Base-by-base conservation (phyloP, 2,888 invertebrate genomes). In the Magallana nippona region DNA sequence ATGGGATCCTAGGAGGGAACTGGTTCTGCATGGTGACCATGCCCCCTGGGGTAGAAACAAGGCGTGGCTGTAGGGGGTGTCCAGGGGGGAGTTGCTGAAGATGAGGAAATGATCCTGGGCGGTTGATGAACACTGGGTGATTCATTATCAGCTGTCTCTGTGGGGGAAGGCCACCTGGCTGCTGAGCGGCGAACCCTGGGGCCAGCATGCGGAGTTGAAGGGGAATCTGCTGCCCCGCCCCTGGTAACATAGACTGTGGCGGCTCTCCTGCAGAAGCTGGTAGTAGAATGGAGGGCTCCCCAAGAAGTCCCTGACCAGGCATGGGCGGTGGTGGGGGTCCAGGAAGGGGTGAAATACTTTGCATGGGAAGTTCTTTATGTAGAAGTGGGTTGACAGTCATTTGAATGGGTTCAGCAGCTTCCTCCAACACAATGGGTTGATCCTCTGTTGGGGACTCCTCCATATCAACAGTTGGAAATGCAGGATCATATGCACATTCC, bases 71-170 rank as follows among this genome's bases (percentile, higher is more conserved):
- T 15, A 84, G 22, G 58, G 82, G 84, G 55, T 84, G 84, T 1
- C 85, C 85, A 27, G 85, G 60, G 11, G 83, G 85, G 5, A 86
- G 79, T 55, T 81, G 58, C 8, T 80, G 82, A 44, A 86, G 79
- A 78, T 82, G 55, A 60, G 82, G 71, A 55, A 86, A 81, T 55
- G 87, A 87, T 22, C 87, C 89, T 22, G 89, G 91, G 19, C 88
- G 86, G 79, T 89, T 89, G 44, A 91, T 85, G 32, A 91, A 85
- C 82, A 90, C 81, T 10, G 88, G 88, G 62, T 87, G 86, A 83
- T 89, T 91, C 79, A 91, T 87, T 71, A 92, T 83, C 22, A 92
- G 32, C 63, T 86, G 90, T 79, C 88, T 81, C 84, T 90, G 90
- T 32, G 87, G 87, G 27, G 85, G 84, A 79, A 89, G 82, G 13